Percentiles rank a stretch among this genome's conserved stretches.
phyloP scores from a whole-genome alignment of 2,888 invertebrate genomes.

The Chironomus riparius region DNA sequence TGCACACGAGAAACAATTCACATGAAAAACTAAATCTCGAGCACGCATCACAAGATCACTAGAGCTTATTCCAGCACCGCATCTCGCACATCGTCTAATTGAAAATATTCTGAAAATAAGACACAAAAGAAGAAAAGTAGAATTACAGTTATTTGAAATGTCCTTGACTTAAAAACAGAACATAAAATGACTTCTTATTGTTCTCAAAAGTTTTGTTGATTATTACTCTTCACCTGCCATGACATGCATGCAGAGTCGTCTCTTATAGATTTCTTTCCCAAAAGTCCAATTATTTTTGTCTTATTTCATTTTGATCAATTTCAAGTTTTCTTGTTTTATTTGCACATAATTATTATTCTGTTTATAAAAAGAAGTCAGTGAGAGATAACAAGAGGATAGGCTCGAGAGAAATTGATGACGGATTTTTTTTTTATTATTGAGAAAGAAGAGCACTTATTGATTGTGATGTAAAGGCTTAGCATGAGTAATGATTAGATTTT shows the following conservation, averaged over 20 bases:
- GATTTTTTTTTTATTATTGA: too few relatives aligned
- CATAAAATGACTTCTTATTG: neutral
- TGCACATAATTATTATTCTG: conserved; percentile 18
- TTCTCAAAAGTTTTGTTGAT: too few relatives aligned
- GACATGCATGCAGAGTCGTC: neutral
- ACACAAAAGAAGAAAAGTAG: too few relatives aligned
- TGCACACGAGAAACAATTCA: conserved; percentile 81
- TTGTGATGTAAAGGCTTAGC: too few relatives aligned
- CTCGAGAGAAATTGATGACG: too few relatives aligned
- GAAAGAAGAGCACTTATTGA: too few relatives aligned
- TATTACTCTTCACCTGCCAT: conserved; percentile 9
- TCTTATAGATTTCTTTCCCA: neutral
- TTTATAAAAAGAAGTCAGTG: neutral
- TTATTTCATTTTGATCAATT: neutral
- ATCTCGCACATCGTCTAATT: conserved; percentile 75
- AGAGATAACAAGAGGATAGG: too few relatives aligned
- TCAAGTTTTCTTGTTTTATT: neutral
- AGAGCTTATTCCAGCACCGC: conserved; percentile 73
- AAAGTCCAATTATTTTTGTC: conserved; percentile 18
- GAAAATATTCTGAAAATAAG: conserved; percentile 66
- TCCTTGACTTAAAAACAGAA: neutral
- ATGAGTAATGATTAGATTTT: too few relatives aligned
- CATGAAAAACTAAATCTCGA: conserved; percentile 76
- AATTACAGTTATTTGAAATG: conserved; percentile 16
- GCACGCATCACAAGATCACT: conserved; percentile 89